phyloP scores from a whole-genome alignment of 2,113 vertebrate genomes.

The Helogale parvula region DNA sequence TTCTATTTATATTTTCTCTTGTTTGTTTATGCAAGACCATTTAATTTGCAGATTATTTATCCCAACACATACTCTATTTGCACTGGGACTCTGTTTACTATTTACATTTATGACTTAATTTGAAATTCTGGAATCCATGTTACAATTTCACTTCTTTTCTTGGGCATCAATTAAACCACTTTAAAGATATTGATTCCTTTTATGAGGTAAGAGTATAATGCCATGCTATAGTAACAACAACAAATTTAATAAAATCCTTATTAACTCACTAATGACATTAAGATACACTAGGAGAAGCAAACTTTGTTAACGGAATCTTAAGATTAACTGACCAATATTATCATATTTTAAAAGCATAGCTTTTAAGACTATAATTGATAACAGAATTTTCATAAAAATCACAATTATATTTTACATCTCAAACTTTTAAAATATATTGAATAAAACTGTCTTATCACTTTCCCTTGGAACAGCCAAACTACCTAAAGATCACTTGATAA shows the following conservation, averaged over 20 bases:
- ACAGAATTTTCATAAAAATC: neutral
- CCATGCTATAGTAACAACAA: neutral
- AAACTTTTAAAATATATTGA: neutral
- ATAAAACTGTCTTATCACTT: neutral
- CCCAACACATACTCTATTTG: neutral
- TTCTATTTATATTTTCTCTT: constrained; percentile 7
- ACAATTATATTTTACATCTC: neutral
- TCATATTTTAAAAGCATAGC: constrained; percentile 8
- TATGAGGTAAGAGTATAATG: neutral
- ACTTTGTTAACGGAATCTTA: constrained; percentile 4
- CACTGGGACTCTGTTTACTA: neutral
- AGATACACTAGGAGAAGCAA: constrained; percentile 15
- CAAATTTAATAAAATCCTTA: constrained; percentile 27
- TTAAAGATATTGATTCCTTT: neutral
- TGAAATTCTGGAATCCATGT: neutral
- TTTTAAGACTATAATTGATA: neutral
- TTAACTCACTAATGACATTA: neutral
- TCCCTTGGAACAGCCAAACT: neutral
- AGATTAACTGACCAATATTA: neutral
- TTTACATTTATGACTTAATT: constrained; percentile 28
- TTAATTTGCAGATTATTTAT: neutral
- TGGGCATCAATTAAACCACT: neutral
- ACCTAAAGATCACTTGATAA: neutral
- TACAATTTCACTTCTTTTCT: constrained; percentile 9
- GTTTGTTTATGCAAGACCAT: neutral